phyloP scores from a whole-genome alignment of 30 jellyfish, hydroid and myxozoan species.

The Pelagia noctiluca region DNA sequence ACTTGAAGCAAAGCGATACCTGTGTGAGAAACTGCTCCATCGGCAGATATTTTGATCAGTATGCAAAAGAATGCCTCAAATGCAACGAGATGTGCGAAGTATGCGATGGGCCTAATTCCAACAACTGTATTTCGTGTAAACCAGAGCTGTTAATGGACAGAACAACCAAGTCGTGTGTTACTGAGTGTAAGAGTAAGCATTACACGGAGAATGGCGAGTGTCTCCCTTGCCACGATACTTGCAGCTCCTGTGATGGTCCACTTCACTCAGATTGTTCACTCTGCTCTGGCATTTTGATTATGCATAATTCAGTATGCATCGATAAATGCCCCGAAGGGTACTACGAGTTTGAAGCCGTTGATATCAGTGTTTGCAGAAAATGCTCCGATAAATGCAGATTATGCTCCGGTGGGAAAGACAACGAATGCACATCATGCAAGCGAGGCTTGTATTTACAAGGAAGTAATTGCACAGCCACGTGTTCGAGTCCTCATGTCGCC shows the following conservation, averaged over 20 bases:
- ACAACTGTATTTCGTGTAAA: slow-evolving; percentile 53
- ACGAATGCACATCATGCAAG: slow-evolving; percentile 52
- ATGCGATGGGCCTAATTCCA: slow-evolving; percentile 19
- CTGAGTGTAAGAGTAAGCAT: slow-evolving; percentile 19
- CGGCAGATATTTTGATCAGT: slow-evolving; percentile 28
- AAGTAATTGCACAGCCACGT: slow-evolving; percentile 37
- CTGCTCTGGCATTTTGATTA: slow-evolving; percentile 39
- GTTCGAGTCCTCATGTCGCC: slow-evolving; percentile 35
- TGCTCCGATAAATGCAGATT: slow-evolving; percentile 41
- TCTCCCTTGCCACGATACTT: slow-evolving; percentile 68
- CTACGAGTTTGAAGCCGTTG: slow-evolving; percentile 15
- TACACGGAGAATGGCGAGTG: slow-evolving; percentile 49
- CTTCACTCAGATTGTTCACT: slow-evolving; percentile 33
- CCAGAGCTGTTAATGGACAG: slow-evolving; percentile 21
- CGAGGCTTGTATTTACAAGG: slow-evolving; percentile 34
- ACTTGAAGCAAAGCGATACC: neutral
- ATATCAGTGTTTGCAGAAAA: slow-evolving; percentile 15
- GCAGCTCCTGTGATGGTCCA: slow-evolving; percentile 68
- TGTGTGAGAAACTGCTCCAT: slow-evolving; percentile 25
- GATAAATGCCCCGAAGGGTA: slow-evolving; percentile 58
- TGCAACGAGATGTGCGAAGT: slow-evolving; percentile 16
- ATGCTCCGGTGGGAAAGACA: slow-evolving; percentile 26
- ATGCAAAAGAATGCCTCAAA: slow-evolving; percentile 1
- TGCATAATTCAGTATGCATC: slow-evolving; percentile 58
- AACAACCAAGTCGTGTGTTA: slow-evolving; percentile 10